Percentiles rank a stretch among this genome's conserved stretches.
phyloP scores from a whole-genome alignment of 1,140 invertebrate genomes.

The Drosophila setifemur region DNA sequence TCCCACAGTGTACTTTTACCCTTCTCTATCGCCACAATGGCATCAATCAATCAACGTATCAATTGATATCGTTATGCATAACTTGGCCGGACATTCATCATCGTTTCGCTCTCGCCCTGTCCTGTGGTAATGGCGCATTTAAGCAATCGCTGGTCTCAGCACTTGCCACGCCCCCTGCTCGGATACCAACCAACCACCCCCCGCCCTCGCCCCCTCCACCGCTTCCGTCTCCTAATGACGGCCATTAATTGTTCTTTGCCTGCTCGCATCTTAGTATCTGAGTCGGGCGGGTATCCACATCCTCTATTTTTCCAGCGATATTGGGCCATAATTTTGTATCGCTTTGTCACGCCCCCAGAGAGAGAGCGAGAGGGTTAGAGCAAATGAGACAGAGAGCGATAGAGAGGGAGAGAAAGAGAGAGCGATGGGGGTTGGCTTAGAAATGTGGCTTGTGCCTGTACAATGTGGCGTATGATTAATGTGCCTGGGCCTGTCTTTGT shows the following conservation, averaged over 20 bases:
- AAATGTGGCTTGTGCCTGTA: slow-evolving; percentile 36
- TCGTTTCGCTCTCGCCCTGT: slow-evolving; percentile 6
- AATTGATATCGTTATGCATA: slow-evolving; percentile 42
- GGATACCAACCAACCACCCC: too few species aligned
- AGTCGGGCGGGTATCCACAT: too few species aligned
- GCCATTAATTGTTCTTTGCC: slow-evolving; percentile 49
- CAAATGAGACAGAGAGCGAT: neutral
- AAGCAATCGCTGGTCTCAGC: slow-evolving; percentile 13
- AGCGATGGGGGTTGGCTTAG: slow-evolving; percentile 11
- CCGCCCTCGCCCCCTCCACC: neutral
- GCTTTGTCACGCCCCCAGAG: slow-evolving; percentile 49
- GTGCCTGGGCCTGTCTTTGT: slow-evolving; percentile 37
- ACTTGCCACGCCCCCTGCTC: neutral
- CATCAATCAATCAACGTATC: slow-evolving; percentile 37
- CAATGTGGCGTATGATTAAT: slow-evolving; percentile 76
- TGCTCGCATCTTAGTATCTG: neutral
- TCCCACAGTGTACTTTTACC: neutral
- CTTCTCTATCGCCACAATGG: neutral
- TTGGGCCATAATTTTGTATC: slow-evolving; percentile 65
- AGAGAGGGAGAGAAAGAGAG: neutral
- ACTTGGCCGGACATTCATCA: slow-evolving; percentile 40
- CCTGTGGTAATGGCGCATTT: slow-evolving; percentile 41
- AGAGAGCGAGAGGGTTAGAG: neutral
- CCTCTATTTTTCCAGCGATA: neutral
- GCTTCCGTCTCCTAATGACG: slow-evolving; percentile 16